Evolutionary conservation across 2,888 invertebrate species (phyloP), one percentile per base, ranked within the genome.

Genomic region (Agonopterix heracliana): DNA sequence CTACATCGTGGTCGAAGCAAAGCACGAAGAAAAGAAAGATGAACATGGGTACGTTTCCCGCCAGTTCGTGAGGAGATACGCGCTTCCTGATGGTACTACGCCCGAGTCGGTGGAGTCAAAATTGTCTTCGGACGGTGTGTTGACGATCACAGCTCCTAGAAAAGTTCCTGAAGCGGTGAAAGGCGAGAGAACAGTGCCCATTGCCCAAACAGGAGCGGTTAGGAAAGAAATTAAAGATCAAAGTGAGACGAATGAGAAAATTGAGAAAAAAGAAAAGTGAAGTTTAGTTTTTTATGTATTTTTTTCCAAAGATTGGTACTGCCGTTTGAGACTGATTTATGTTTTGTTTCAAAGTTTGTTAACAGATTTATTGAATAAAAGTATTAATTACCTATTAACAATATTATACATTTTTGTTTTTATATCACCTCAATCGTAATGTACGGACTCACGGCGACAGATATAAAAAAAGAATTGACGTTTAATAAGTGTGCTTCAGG

Each of bases 11-110:
- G 83, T 94, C 8, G 94, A 95, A 68, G 94, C 92, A 0, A 93
- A 92, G 66, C 95, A 95, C 61, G 93, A 93, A 59, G 94, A 95
- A 63, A 92, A 92, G 61, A 89, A 91, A 52, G 94, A 94, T 59
- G 91, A 92, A 14, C 92, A 93, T 61, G 94, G 94, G 0, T 92
- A 85, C 57, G 90, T 94, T 46, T 91, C 93, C 0, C 89, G 93
- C 11, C 93, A 95, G 57, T 93, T 95, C 62, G 88, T 91, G 5
- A 89, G 95, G 13, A 90, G 92, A 46, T 95, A 95, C 67, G 74
- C 90, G 5, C 71, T 95, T 41, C 95, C 95, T 2, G 90, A 92
- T 57, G 93, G 91, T 12, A 92, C 92, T 51, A 91, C 94, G 57
- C 82, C 93, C 3, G 91, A 90, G 38, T 88, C 90, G 40, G 92